phyloP scores from a whole-genome alignment of 35 echinoderm and acorn worm genomes.

The Patiria miniata region DNA sequence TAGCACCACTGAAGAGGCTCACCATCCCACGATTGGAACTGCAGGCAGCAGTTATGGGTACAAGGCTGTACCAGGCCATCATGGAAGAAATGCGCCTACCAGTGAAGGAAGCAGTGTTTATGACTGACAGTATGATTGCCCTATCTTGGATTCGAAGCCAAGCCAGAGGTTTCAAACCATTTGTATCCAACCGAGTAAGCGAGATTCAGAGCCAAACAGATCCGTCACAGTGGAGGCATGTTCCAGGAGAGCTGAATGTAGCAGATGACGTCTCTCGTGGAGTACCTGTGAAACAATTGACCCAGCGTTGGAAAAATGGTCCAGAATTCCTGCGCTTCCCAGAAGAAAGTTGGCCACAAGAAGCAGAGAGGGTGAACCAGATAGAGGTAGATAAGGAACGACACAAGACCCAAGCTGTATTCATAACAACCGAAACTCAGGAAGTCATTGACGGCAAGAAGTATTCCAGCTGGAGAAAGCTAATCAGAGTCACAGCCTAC shows the following conservation, averaged over 20 bases:
- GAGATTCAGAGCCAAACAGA: slow-evolving; percentile 65
- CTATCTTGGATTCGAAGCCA: slow-evolving; percentile 58
- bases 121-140: slow-evolving; percentile 59
- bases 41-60: slow-evolving; percentile 29
- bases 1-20: slow-evolving; percentile 48
- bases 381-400: slow-evolving; percentile 49
- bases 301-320: slow-evolving; percentile 46
- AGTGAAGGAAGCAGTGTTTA: slow-evolving; percentile 26
- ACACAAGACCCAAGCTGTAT: slow-evolving; percentile 38
- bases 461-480: slow-evolving; percentile 55
- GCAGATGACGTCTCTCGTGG: slow-evolving; percentile 73
- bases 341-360: slow-evolving; percentile 61
- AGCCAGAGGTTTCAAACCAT: slow-evolving; percentile 60
- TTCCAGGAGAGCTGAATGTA: slow-evolving; percentile 59
- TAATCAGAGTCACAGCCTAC: slow-evolving; percentile 61
- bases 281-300: slow-evolving; percentile 38
- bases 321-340: slow-evolving; percentile 50
- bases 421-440: background rate
- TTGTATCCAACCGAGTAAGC: slow-evolving; percentile 64
- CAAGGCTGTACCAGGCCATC: background rate
- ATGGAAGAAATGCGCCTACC: slow-evolving; percentile 38
- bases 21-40: slow-evolving; percentile 44
- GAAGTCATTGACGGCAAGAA: slow-evolving; percentile 41
- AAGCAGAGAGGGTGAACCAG: background rate
- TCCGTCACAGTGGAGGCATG: slow-evolving; percentile 54